Conservation (phyloP, 1,140 invertebrate genomes). For the Belonocnema kinseyi region DNA sequence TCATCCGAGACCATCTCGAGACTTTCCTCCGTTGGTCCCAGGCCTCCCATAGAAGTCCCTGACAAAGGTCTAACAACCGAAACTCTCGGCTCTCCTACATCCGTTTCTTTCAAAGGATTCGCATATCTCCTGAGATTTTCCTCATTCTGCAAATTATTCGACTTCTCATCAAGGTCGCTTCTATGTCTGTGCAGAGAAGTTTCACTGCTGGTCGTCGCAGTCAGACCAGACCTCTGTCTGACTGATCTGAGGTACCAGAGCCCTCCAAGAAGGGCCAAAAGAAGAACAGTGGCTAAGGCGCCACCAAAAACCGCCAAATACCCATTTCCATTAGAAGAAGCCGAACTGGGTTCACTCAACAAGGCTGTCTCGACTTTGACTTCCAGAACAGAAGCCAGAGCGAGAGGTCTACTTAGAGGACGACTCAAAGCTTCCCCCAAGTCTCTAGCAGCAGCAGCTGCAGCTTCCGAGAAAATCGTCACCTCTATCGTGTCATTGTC, state of each 20-base stretch:
- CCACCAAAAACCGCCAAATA: conserved; percentile 76
- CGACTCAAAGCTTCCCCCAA: conserved; percentile 84
- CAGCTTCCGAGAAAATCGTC: conserved; percentile 81
- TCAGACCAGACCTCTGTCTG: conserved; percentile 67
- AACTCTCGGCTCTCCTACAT: conserved; percentile 75
- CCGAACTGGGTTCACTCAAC: conserved; percentile 76
- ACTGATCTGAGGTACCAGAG: conserved; percentile 67
- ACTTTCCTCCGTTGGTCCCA: conserved; percentile 76
- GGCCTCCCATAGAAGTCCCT: conserved; percentile 68
- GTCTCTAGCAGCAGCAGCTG: conserved; percentile 80
- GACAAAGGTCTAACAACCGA: conserved; percentile 80
- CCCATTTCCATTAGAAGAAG: conserved; percentile 74
- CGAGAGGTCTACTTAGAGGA: conserved; percentile 76
- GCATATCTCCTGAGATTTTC: conserved; percentile 87
- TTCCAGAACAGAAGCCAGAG: conserved; percentile 85
- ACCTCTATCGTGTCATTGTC: conserved; percentile 91
- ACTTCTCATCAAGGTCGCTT: conserved; percentile 86
- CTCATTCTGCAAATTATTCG: conserved; percentile 92
- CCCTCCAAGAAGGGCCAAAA: conserved; percentile 63
- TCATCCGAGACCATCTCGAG: conserved; percentile 80
- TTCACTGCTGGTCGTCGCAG: conserved; percentile 75
- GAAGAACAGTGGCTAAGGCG: conserved; percentile 63
- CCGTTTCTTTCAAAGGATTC: conserved; percentile 79
- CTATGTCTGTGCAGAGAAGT: conserved; percentile 80
- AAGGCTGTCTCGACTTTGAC: conserved; percentile 86